Conservation (phyloP, 2,113 vertebrate species). For the Alexandromys fortis region DNA sequence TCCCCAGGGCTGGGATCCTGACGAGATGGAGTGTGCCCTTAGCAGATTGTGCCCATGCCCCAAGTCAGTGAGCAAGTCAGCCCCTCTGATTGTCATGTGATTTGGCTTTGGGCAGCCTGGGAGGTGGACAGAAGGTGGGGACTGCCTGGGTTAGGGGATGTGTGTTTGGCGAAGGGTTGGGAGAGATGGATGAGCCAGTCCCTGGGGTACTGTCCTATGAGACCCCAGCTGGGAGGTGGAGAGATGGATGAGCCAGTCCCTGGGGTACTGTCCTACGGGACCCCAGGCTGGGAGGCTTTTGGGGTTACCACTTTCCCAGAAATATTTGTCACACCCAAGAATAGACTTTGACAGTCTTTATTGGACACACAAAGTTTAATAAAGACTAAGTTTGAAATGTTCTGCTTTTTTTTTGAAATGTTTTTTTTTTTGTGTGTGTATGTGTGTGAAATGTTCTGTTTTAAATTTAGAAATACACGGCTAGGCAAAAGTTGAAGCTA, state of each 20-base stretch:
- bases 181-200: neutral
- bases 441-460: neutral
- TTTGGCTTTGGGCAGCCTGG: neutral
- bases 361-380: neutral
- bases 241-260: neutral
- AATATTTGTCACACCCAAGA: neutral
- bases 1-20: neutral
- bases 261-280: neutral
- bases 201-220: neutral
- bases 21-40: neutral
- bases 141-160: neutral
- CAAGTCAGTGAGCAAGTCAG: neutral
- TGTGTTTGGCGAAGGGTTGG: neutral
- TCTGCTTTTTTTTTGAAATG: neutral
- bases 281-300: neutral
- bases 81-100: neutral
- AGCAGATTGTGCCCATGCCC: neutral
- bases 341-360: neutral
- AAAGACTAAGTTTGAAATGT: too few relatives aligned
- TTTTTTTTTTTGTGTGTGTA: too few relatives aligned
- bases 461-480: neutral
- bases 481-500: neutral
- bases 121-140: neutral
- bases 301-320: neutral
- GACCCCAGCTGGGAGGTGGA: neutral